These are phyloP conservation scores for Brachyalestes nurse DNA, from an alignment of 2,797 vertebrate genomes.

Conservation along the genomic window DNA sequence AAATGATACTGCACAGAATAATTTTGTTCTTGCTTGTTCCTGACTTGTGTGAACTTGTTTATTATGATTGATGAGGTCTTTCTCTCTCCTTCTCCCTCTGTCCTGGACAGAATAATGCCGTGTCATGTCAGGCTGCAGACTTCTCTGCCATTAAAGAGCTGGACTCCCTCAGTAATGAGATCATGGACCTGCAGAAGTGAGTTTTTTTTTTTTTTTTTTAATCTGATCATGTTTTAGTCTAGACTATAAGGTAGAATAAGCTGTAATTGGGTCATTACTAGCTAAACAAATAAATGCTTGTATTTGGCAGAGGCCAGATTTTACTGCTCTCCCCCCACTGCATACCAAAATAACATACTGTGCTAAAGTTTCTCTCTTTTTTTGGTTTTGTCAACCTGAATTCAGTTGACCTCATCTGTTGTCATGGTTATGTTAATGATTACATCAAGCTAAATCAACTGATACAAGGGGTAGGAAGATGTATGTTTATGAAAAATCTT, in stretches of 20 bases:
- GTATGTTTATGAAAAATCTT: too few relatives aligned
- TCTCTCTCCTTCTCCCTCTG: neutral
- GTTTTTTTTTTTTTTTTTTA: conserved; percentile 15
- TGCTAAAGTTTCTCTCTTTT: too few relatives aligned
- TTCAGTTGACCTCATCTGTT: too few relatives aligned
- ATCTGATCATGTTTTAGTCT: too few relatives aligned
- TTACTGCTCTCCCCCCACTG: too few relatives aligned
- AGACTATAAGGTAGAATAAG: too few relatives aligned
- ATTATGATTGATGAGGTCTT: neutral
- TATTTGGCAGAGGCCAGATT: too few relatives aligned
- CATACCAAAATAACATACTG: too few relatives aligned
- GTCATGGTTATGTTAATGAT: too few relatives aligned
- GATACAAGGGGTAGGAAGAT: too few relatives aligned
- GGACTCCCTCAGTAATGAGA: conserved; percentile 97
- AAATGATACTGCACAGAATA: neutral
- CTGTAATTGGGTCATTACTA: neutral
- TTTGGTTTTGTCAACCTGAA: too few relatives aligned
- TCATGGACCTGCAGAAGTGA: conserved; percentile 95
- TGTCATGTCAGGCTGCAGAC: conserved; percentile 86
- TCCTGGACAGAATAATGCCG: conserved; percentile 78
- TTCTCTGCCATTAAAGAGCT: conserved; percentile 99
- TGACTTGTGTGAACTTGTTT: neutral
- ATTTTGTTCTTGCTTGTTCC: neutral
- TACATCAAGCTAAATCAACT: too few relatives aligned
- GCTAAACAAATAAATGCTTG: neutral